Base-by-base conservation (phyloP, 2,888 invertebrate species). In the Crioceris asparagi region DNA sequence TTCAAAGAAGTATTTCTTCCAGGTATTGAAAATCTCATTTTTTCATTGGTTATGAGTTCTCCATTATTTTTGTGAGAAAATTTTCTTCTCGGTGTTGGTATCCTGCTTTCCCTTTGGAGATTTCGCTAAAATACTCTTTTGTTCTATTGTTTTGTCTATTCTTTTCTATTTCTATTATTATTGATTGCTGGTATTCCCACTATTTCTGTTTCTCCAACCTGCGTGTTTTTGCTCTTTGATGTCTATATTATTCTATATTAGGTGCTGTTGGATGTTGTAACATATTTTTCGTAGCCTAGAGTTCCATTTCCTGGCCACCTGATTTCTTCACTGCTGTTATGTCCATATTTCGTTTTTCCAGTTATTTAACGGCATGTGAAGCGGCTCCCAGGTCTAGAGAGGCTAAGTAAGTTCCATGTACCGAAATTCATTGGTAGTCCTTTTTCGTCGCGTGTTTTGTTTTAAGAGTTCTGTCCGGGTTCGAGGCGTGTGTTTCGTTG, bases 21-120 rank as follows among this genome's bases (percentile, higher is more conserved):
- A 35, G 15, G 35, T 12, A 16, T 27, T 35, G 25, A 35, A 15
- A 17, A 35, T 29, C 17, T 35, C 35, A n/a, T n/a, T 17, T 25
- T 27, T 25, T 35, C 27, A 17, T 35, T 35, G 27, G 25, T 27
- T 27, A 27, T 27, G n/a, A n/a, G n/a, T n/a, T n/a, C n/a, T n/a
- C n/a, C n/a, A n/a, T n/a, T n/a, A n/a, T n/a, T n/a, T n/a, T n/a
- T n/a, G n/a, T n/a, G 25, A 35, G 35, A 17, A 27, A 35, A 27
- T 35, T 35, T 35, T 14, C 17, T 25, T 11, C 11, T 35, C 35
- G 25, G 12, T 25, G 27, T 35, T 35, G 35, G 27, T 35, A 35
- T 25, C 35, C 35, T 25, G 25, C 27, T 35, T 35, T 35, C 10
- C 12, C 10, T 27, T 27, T 27, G 25, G 27, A 35, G 15, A 35